These are phyloP conservation scores for Zelleria hepariella DNA, from an alignment of 2,888 invertebrate genomes.

Conservation along the genomic window DNA sequence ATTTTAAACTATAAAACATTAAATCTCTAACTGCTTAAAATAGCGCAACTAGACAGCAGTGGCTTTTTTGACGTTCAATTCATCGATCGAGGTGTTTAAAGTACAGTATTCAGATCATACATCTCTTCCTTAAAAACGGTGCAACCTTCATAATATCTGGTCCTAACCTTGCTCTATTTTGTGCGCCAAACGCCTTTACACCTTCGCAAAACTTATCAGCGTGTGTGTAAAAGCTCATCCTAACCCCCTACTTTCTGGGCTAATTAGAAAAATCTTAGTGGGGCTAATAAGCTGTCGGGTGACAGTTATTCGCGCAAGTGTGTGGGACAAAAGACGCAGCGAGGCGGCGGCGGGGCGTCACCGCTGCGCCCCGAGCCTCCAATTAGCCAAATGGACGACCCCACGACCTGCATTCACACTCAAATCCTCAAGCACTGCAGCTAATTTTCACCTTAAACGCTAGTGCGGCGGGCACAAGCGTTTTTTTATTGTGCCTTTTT, in stretches of 20 bases:
- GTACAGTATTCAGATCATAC: too few species aligned
- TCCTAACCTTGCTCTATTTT: too few species aligned
- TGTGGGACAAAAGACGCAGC: conserved; percentile 30
- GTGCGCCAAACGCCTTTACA: too few species aligned
- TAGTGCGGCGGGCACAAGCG: background rate
- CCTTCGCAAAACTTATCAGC: too few species aligned
- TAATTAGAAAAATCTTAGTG: background rate
- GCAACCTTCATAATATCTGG: too few species aligned
- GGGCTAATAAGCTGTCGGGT: conserved; percentile 68
- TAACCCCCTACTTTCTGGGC: background rate
- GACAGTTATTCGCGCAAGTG: conserved; percentile 19
- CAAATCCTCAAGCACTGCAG: conserved; percentile 7
- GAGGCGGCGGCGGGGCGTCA: background rate
- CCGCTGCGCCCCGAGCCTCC: conserved; percentile 1
- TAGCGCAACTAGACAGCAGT: too few species aligned
- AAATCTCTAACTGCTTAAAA: background rate
- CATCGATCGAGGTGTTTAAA: too few species aligned
- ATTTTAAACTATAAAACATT: background rate
- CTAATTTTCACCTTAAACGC: conserved; percentile 9
- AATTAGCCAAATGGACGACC: conserved; percentile 2
- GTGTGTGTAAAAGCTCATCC: too few species aligned
- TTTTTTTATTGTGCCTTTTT: background rate
- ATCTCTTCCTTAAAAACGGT: too few species aligned
- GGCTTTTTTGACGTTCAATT: too few species aligned
- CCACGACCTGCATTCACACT: conserved; percentile 1